phyloP scores from a whole-genome alignment of 2,888 invertebrate genomes.

The Heliconius sara region DNA sequence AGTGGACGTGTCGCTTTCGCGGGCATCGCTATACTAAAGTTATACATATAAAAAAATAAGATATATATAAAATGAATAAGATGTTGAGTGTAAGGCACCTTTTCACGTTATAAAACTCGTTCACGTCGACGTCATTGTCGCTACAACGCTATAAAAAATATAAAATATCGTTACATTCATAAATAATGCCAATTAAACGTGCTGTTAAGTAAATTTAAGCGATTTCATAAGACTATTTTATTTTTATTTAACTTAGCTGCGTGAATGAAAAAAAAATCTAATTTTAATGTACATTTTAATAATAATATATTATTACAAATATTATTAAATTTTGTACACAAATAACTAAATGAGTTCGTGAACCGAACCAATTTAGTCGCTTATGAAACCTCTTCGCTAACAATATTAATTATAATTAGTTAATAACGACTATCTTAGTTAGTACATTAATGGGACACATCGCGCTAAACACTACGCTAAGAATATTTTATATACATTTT shows the following conservation, averaged over 20 bases:
- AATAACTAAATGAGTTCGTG: neutral
- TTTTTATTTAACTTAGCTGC: neutral
- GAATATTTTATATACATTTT: constrained; percentile 46
- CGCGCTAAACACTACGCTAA: constrained; percentile 58
- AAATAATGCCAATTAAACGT: constrained; percentile 28
- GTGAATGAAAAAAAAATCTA: neutral
- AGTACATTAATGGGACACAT: constrained; percentile 54
- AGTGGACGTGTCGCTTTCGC: constrained; percentile 79
- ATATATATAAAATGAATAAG: constrained; percentile 35
- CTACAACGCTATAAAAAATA: constrained; percentile 25
- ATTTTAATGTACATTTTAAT: neutral
- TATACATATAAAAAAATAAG: constrained; percentile 42
- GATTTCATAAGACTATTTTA: constrained; percentile 22
- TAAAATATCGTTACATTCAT: constrained; percentile 5
- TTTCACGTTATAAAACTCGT: constrained; percentile 7
- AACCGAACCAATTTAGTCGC: constrained; percentile 7
- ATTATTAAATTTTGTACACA: neutral
- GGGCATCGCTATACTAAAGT: constrained; percentile 60
- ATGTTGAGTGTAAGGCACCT: constrained; percentile 47
- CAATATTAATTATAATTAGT: constrained; percentile 40
- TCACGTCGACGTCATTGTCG: constrained; percentile 15
- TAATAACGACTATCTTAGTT: constrained; percentile 49
- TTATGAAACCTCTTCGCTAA: constrained; percentile 37
- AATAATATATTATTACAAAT: neutral
- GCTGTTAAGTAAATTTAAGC: constrained; percentile 21